Conservation (phyloP, 1,140 invertebrate genomes). For the Telenomus remus region DNA sequence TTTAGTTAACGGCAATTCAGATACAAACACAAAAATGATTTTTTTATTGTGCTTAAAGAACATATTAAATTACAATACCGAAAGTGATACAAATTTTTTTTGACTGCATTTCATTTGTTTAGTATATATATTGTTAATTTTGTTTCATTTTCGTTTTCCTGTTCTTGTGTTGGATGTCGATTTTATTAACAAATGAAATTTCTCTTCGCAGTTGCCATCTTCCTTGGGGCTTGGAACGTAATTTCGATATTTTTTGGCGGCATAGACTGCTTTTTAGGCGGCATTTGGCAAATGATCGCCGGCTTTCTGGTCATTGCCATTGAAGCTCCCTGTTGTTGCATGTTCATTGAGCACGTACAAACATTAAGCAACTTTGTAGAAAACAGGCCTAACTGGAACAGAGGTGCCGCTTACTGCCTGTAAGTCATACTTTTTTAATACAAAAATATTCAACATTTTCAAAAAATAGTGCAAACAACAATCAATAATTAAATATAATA, state of each 20-base stretch:
- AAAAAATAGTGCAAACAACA: background rate
- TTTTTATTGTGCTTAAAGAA: too few relatives aligned
- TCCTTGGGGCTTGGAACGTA: constrained; percentile 89
- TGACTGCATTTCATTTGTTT: too few relatives aligned
- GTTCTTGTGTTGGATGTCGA: too few relatives aligned
- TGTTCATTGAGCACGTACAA: constrained; percentile 95
- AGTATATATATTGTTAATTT: too few relatives aligned
- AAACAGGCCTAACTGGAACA: constrained; percentile 90
- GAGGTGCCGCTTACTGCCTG: constrained; percentile 90
- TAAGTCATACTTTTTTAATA: too few relatives aligned
- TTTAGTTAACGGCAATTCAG: too few relatives aligned
- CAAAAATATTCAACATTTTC: too few relatives aligned
- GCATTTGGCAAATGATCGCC: constrained; percentile 91
- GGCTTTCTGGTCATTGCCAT: constrained; percentile 90
- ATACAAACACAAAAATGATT: too few relatives aligned
- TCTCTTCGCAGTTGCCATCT: constrained; percentile 92
- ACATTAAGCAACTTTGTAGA: constrained; percentile 87
- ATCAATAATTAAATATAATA: background rate
- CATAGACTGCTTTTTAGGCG: constrained; percentile 84
- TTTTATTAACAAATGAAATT: too few relatives aligned
- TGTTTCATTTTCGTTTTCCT: too few relatives aligned
- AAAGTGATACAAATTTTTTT: too few relatives aligned
- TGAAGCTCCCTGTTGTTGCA: constrained; percentile 96
- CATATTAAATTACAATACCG: too few relatives aligned
- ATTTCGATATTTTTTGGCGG: constrained; percentile 81